A percentile compares a stretch with the other conserved stretches of the same genome.
These are phyloP conservation scores for Octodon degus DNA, from an alignment of 2,113 vertebrate genomes.

Conservation along the genomic window DNA sequence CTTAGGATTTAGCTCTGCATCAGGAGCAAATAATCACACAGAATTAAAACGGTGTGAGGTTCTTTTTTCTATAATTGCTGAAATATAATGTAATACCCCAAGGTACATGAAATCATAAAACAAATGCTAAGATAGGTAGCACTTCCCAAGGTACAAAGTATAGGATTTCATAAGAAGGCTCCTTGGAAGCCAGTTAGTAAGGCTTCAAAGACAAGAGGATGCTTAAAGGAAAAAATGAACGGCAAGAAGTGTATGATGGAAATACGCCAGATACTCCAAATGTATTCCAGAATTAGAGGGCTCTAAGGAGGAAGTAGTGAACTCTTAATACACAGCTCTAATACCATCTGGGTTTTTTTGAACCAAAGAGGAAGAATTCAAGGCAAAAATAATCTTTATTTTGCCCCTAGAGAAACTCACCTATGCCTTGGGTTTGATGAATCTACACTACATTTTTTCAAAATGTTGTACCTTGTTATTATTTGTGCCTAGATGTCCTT, in stretches of 20 bases:
- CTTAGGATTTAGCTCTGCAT: background rate
- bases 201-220: background rate
- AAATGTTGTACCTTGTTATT: background rate
- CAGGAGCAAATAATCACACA: background rate
- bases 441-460: background rate
- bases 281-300: background rate
- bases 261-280: background rate
- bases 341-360: background rate
- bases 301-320: background rate
- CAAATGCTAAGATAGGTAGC: background rate
- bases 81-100: background rate
- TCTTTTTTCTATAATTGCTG: background rate
- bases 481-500: no score
- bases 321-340: background rate
- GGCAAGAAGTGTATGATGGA: background rate
- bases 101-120: background rate
- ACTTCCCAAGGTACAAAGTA: no score
- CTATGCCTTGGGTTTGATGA: background rate
- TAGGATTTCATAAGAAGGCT: background rate
- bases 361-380: background rate
- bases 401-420: background rate
- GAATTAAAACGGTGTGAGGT: background rate
- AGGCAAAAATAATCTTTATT: background rate
- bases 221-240: background rate
- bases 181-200: background rate